Evolutionary conservation across 2,113 vertebrate species (phyloP).

Genomic region (Phasianus colchicus): DNA sequence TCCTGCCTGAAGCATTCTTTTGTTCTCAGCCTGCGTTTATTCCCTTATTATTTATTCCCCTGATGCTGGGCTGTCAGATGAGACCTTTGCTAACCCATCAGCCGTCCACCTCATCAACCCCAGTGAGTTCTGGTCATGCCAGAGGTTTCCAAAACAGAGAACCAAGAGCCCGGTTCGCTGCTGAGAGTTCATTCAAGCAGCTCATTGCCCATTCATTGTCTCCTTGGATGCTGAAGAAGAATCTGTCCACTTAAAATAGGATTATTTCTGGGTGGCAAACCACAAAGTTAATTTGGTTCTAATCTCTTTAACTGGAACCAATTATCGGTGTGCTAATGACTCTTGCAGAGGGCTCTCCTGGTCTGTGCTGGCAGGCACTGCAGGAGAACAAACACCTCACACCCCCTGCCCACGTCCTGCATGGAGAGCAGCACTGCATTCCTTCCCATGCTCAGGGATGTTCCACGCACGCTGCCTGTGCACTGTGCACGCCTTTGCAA

Average conservation of each 20-base stretch:
- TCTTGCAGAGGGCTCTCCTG: constrained; percentile 48
- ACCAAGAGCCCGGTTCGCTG: accelerated
- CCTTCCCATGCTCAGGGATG: neutral
- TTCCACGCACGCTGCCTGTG: neutral
- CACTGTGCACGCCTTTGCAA: neutral
- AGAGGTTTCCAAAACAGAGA: neutral
- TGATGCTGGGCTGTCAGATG: neutral
- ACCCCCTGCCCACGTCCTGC: neutral
- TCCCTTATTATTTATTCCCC: neutral
- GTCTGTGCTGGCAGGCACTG: neutral
- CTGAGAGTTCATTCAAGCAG: neutral
- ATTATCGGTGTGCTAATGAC: constrained; percentile 68
- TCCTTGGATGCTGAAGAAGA: constrained; percentile 25
- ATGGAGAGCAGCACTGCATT: neutral
- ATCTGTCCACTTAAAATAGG: constrained; percentile 62
- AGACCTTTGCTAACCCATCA: accelerated
- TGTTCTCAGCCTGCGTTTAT: neutral
- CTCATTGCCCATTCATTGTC: neutral
- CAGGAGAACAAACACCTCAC: neutral
- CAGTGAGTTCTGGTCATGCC: accelerated
- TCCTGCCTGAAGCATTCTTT: accelerated
- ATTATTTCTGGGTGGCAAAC: constrained; percentile 77
- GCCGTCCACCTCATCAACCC: neutral
- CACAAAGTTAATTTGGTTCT: constrained; percentile 72
- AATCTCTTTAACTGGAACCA: constrained; percentile 76